A percentile compares a stretch with the other conserved stretches of the same genome.
phyloP scores from a whole-genome alignment of 2,888 invertebrate genomes.

The Tenodera sinensis region DNA sequence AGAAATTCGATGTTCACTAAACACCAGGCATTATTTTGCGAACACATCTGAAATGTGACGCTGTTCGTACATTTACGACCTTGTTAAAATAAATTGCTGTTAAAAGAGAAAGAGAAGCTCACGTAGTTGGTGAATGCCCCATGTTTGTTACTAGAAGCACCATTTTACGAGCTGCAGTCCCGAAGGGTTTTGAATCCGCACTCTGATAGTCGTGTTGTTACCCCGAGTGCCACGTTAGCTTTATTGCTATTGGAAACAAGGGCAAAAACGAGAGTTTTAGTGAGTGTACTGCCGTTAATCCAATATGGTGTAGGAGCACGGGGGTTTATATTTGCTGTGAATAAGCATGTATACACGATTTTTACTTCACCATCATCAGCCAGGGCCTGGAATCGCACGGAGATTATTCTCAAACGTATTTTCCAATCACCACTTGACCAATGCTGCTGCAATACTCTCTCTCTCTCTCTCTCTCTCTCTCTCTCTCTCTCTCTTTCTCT shows the following conservation, averaged over 20 bases:
- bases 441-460: constrained; percentile 5
- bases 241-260: constrained; percentile 15
- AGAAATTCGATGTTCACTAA: no score
- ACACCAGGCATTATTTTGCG: no score
- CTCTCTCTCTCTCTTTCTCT: constrained; percentile 21
- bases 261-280: constrained; percentile 7
- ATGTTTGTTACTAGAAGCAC: no score
- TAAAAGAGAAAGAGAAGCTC: no score
- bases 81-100: no score
- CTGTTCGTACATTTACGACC: no score
- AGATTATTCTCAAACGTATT: constrained; percentile 20
- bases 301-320: background rate
- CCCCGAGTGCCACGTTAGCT: background rate
- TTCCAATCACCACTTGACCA: constrained; percentile 28
- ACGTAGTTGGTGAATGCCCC: no score
- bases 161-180: no score
- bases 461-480: constrained; percentile 18
- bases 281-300: constrained; percentile 8
- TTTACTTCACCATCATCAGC: constrained; percentile 4
- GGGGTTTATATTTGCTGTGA: constrained; percentile 13
- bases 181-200: no score
- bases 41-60: no score
- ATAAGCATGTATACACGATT: constrained; percentile 17
- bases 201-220: background rate
- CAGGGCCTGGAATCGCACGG: constrained; percentile 2